Evolutionary conservation across 2,113 vertebrate species (phyloP).

Genomic region (Scortum barcoo): DNA sequence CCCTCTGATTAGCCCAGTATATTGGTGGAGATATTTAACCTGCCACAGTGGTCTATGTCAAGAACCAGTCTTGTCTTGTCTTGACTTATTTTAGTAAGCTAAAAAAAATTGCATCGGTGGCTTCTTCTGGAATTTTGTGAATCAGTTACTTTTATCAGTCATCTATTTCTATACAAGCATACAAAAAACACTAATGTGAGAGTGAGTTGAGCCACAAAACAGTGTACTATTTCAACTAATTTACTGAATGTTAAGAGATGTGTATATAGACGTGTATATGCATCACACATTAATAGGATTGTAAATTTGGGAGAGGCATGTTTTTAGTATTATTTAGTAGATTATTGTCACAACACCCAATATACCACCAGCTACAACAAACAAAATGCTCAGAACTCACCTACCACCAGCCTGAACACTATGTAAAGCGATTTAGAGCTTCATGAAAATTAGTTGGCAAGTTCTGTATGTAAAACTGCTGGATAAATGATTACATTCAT

Average conservation of each 20-base stretch:
- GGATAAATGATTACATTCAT: not conserved
- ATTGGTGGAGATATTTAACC: constrained; percentile 68
- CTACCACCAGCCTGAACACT: not conserved
- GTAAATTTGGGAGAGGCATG: not conserved
- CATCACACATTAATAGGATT: not conserved
- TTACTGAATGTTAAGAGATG: not conserved
- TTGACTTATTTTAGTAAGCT: constrained; percentile 26
- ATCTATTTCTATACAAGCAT: not conserved
- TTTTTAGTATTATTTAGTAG: not conserved
- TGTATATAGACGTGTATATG: not conserved
- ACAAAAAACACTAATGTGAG: not conserved
- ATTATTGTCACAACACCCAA: not conserved
- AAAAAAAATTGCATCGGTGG: constrained; percentile 33
- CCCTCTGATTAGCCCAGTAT: constrained; percentile 67
- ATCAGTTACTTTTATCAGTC: constrained; percentile 14
- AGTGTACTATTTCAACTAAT: not conserved
- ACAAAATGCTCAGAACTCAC: not conserved
- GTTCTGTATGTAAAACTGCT: not conserved
- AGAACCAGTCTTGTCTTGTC: constrained; percentile 21
- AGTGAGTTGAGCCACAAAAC: not conserved
- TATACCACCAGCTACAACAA: not conserved
- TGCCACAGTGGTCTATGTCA: constrained; percentile 50
- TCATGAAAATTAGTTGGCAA: not conserved
- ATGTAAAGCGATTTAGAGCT: not conserved
- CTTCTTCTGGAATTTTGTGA: constrained; percentile 9